phyloP scores from a whole-genome alignment of 30 jellyfish, hydroid and myxozoan species.

The Clytia hemisphaerica region DNA sequence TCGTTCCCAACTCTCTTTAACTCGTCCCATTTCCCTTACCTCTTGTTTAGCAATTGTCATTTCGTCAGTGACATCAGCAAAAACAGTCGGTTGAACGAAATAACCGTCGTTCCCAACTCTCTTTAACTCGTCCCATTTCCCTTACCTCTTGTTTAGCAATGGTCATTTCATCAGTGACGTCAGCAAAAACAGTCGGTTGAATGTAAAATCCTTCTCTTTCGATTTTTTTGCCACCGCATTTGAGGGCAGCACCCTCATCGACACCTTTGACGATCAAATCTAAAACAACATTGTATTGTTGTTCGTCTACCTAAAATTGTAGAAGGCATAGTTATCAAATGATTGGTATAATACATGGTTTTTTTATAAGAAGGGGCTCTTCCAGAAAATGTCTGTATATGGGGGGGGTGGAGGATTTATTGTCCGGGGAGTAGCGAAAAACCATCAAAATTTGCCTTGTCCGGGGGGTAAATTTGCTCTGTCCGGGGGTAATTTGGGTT shows the following conservation, averaged over 20 bases:
- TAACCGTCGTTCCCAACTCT: slow-evolving; percentile 79
- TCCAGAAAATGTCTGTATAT: no score
- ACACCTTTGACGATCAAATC: slow-evolving; percentile 64
- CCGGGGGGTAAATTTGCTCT: no score
- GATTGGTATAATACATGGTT: no score
- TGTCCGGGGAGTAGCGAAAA: no score
- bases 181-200: slow-evolving; percentile 94
- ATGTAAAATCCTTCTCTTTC: slow-evolving; percentile 86
- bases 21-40: no score
- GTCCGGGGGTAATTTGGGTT: no score
- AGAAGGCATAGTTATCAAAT: no score
- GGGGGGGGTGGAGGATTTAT: no score
- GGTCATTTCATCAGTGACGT: slow-evolving; percentile 83
- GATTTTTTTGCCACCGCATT: slow-evolving; percentile 72
- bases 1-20: slow-evolving; percentile 62
- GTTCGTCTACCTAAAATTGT: slow-evolving; percentile 65
- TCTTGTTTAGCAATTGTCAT: slow-evolving; percentile 91
- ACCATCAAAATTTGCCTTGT: no score
- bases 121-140: background rate
- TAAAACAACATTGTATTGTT: slow-evolving; percentile 53
- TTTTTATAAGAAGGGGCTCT: no score
- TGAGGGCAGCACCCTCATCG: slow-evolving; percentile 78
- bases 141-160: slow-evolving; percentile 88
- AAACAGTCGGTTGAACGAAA: slow-evolving; percentile 90
- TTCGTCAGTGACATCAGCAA: slow-evolving; percentile 84